Evolutionary conservation across 2,113 vertebrate genomes (phyloP).

Genomic region (Albula goreensis): DNA sequence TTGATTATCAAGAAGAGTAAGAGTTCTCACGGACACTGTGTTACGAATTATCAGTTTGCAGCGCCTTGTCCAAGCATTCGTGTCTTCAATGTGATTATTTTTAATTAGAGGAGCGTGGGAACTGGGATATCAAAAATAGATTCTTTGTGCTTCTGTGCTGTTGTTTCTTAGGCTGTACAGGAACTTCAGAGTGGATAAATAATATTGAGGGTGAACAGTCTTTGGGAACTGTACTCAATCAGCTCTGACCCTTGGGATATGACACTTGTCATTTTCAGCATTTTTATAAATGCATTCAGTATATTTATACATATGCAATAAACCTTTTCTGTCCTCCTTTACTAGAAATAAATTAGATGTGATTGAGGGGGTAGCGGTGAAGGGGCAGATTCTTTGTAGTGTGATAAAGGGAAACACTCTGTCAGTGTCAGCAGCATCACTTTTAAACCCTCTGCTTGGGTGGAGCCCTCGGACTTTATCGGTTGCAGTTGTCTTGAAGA

Average conservation of each 20-base stretch:
- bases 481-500: constrained; percentile 48
- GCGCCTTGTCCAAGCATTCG: background rate
- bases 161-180: background rate
- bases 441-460: constrained; percentile 33
- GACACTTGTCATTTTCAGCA: background rate
- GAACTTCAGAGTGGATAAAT: background rate
- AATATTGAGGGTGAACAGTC: background rate
- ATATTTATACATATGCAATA: background rate
- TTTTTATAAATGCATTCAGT: background rate
- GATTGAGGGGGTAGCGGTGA: background rate
- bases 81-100: background rate
- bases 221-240: background rate
- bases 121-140: background rate
- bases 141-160: background rate
- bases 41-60: background rate
- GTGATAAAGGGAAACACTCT: constrained; percentile 45
- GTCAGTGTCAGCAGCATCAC: constrained; percentile 45
- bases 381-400: background rate
- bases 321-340: background rate
- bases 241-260: background rate
- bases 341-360: constrained; percentile 8
- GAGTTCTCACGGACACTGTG: background rate
- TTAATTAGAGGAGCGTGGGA: too few relatives aligned
- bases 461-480: constrained; percentile 46
- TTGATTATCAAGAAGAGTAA: background rate